Conservation (phyloP, 2,888 invertebrate species). For the Tubulanus polymorphus region DNA sequence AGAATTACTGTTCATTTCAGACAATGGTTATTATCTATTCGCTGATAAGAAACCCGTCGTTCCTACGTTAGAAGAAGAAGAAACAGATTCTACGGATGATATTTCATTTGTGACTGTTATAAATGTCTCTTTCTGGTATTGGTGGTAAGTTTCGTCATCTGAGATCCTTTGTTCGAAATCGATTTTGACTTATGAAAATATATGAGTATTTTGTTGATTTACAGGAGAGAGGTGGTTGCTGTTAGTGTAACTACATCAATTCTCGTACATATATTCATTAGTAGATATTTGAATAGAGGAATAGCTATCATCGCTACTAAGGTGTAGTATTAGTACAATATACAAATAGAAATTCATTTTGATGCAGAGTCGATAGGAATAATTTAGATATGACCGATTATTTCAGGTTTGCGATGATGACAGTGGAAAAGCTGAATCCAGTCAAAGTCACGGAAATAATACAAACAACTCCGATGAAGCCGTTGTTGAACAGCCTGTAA, state of each 20-base stretch:
- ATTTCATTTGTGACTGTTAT: not conserved
- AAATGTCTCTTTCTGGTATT: conserved; percentile 69
- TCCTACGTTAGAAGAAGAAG: not conserved
- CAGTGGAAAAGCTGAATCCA: too few relatives aligned
- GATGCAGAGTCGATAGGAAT: too few relatives aligned
- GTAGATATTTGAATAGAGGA: not conserved
- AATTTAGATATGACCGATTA: too few relatives aligned
- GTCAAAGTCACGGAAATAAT: too few relatives aligned
- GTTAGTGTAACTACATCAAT: conserved; percentile 72
- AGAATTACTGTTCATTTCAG: conserved; percentile 26
- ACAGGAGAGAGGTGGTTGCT: conserved; percentile 72
- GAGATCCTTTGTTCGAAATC: not conserved
- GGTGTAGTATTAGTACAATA: too few relatives aligned
- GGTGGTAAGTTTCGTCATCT: conserved; percentile 60
- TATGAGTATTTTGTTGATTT: conserved; percentile 14
- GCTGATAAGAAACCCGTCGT: conserved; percentile 23
- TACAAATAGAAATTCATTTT: too few relatives aligned
- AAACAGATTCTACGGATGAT: not conserved
- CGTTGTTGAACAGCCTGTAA: too few relatives aligned
- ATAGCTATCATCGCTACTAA: too few relatives aligned
- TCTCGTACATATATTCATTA: conserved; percentile 46
- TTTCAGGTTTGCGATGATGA: too few relatives aligned
- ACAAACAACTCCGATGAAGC: too few relatives aligned
- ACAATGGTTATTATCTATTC: conserved; percentile 42
- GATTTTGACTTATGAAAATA: conserved; percentile 15